Conservation (phyloP, 2,888 invertebrate genomes). For the Pinctada fucata region DNA sequence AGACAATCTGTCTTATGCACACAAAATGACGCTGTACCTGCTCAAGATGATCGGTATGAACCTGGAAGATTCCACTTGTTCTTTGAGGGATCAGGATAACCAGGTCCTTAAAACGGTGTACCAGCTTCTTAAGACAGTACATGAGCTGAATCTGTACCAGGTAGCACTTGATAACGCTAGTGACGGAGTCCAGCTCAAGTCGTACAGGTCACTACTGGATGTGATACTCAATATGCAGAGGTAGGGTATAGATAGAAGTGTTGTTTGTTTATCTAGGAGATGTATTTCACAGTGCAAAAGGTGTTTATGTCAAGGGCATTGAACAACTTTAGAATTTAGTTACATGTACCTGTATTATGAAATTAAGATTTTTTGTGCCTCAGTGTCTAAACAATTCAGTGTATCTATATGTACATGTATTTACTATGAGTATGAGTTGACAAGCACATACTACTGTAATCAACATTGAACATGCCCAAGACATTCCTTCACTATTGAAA, state of each 20-base stretch:
- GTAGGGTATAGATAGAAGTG: background rate
- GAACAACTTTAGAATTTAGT: too few species aligned
- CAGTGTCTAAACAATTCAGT: too few species aligned
- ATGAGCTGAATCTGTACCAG: constrained; percentile 48
- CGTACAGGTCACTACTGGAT: constrained; percentile 48
- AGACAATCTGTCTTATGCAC: background rate
- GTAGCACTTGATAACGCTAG: constrained; percentile 46
- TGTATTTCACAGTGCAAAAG: background rate
- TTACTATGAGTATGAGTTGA: too few species aligned
- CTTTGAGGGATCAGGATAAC: background rate
- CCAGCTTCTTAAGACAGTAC: constrained; percentile 38
- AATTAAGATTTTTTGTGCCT: too few species aligned
- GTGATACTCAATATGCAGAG: constrained; percentile 31
- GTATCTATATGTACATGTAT: too few species aligned
- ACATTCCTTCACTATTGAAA: too few species aligned
- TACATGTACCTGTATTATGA: too few species aligned
- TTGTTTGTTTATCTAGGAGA: background rate
- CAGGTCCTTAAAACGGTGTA: constrained; percentile 5
- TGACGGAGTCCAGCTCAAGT: constrained; percentile 44
- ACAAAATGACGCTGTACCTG: background rate
- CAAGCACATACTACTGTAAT: too few species aligned
- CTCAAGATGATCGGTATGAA: background rate
- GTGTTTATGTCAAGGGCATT: background rate
- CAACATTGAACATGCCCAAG: too few species aligned
- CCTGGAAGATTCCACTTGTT: background rate